Conservation (phyloP, 1,140 invertebrate species). For the Tenebrio molitor region DNA sequence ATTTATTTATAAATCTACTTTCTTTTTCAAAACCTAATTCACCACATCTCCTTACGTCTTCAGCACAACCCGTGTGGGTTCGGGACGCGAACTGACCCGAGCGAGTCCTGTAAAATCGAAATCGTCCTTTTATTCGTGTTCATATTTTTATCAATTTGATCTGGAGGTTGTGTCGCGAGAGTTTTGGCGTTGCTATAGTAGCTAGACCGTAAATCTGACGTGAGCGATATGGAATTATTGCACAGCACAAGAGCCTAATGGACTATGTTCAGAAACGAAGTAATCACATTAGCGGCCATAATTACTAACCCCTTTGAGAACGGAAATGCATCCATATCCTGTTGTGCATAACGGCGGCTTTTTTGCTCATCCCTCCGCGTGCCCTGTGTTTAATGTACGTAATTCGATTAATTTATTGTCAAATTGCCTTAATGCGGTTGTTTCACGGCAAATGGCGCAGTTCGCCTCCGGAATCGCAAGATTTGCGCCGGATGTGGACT, state of each 20-base stretch:
- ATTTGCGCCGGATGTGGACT: constrained; percentile 51
- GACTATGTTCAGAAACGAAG: constrained; percentile 66
- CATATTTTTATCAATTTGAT: no score
- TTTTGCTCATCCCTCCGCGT: constrained; percentile 54
- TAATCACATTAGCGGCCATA: constrained; percentile 67
- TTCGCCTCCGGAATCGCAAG: constrained; percentile 50
- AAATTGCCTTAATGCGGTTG: constrained; percentile 65
- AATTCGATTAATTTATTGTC: constrained; percentile 66
- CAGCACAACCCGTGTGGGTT: no score
- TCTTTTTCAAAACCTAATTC: no score
- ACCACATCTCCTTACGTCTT: no score
- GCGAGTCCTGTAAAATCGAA: no score
- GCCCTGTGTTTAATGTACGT: constrained; percentile 59
- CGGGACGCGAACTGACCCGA: no score
- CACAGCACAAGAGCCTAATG: constrained; percentile 65
- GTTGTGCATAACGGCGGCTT: constrained; percentile 62
- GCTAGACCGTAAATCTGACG: constrained; percentile 51
- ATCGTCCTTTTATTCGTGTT: no score
- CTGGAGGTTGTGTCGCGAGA: no score
- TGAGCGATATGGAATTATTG: constrained; percentile 64
- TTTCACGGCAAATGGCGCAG: constrained; percentile 67
- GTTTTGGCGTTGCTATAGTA: constrained; percentile 10
- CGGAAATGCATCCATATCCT: constrained; percentile 68
- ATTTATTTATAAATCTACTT: no score
- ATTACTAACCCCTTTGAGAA: constrained; percentile 67